Percentiles rank a stretch among this genome's conserved stretches.
Conservation (phyloP, 2,113 vertebrate genomes). For the Hydropotes inermis region DNA sequence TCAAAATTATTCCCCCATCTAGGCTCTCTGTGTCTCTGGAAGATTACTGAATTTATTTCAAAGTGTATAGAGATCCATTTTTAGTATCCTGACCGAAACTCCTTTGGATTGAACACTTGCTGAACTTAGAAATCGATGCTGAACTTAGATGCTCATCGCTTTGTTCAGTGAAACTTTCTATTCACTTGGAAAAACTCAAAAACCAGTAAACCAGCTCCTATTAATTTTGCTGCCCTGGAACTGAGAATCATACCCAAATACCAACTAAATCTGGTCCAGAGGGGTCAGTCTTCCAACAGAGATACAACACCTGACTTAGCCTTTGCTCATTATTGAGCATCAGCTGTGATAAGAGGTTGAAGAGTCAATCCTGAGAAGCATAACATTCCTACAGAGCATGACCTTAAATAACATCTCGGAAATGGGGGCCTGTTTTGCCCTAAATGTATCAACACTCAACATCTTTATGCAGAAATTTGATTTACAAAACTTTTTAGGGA, state of each 20-base stretch:
- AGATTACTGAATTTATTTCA: not conserved
- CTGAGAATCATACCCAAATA: not conserved
- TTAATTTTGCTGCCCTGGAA: conserved; percentile 28
- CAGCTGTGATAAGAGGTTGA: not conserved
- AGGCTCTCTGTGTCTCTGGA: not conserved
- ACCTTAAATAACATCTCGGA: not conserved
- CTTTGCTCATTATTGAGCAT: not conserved
- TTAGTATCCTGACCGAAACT: not conserved
- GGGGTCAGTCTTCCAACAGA: not conserved
- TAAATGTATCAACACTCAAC: not conserved
- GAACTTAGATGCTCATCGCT: not conserved
- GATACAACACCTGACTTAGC: not conserved
- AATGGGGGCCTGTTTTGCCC: not conserved
- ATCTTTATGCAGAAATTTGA: not conserved
- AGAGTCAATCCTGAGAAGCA: not conserved
- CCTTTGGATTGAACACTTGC: not conserved
- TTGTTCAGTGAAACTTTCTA: not conserved
- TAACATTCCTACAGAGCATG: not conserved
- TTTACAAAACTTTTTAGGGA: not conserved
- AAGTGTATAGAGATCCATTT: not conserved
- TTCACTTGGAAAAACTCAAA: not conserved
- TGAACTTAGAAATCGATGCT: not conserved
- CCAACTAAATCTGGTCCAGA: not conserved
- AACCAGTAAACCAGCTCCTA: not conserved
- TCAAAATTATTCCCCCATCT: not conserved